phyloP scores from a whole-genome alignment of 2,113 vertebrate species.

The Triplophysa siluroides region DNA sequence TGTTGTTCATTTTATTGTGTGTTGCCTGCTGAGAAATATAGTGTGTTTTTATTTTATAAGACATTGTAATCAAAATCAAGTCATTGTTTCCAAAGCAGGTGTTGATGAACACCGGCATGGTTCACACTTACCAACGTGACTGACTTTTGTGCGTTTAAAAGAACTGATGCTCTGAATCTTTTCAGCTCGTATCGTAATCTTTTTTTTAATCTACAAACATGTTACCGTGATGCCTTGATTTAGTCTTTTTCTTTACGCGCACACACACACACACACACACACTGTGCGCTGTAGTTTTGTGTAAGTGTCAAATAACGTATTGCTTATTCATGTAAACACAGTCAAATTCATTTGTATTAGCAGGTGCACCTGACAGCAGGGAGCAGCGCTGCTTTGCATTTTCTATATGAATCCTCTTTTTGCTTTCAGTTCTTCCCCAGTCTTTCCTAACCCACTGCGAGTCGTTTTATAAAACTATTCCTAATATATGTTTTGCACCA shows the following conservation, averaged over 20 bases:
- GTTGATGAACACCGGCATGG: too few species aligned
- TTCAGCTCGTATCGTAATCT: too few species aligned
- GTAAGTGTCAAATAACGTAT: slow-evolving; percentile 27
- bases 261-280: background rate
- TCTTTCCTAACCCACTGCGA: background rate
- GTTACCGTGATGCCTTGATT: background rate
- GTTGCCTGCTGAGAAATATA: too few species aligned
- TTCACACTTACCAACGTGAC: too few species aligned
- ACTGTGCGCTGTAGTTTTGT: slow-evolving; percentile 3
- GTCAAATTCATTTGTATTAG: slow-evolving; percentile 46
- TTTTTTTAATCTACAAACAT: background rate
- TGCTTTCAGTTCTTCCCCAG: background rate
- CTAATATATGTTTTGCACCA: background rate
- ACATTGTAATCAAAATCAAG: too few species aligned
- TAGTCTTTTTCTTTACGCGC: background rate
- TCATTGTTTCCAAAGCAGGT: too few species aligned
- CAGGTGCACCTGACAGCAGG: slow-evolving; percentile 38
- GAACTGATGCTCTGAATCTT: background rate
- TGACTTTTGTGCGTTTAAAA: too few species aligned
- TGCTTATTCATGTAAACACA: slow-evolving; percentile 47
- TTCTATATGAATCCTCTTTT: slow-evolving; percentile 16
- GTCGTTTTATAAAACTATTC: background rate
- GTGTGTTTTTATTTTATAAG: too few species aligned
- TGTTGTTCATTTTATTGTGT: too few species aligned
- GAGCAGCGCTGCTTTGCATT: slow-evolving; percentile 32